Evolutionary conservation across 2,113 vertebrate genomes (phyloP).

Genomic region (Muscicapa adusta): DNA sequence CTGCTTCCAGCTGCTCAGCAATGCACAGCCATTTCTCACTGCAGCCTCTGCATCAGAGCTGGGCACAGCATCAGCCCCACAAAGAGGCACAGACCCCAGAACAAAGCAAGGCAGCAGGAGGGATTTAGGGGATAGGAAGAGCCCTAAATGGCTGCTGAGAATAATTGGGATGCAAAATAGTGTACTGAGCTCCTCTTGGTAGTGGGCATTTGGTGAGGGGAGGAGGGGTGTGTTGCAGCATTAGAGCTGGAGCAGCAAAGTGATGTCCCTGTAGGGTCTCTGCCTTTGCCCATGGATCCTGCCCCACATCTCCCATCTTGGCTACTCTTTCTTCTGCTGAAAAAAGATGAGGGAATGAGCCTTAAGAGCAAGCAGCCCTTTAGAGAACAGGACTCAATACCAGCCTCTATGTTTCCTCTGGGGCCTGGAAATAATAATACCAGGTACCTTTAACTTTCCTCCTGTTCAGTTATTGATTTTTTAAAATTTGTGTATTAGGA

Average conservation of each 20-base stretch:
- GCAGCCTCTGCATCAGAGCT: neutral
- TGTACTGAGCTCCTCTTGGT: neutral
- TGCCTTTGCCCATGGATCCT: fast-evolving
- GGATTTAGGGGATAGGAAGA: neutral
- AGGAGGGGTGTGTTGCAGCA: neutral
- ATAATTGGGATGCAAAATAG: fast-evolving
- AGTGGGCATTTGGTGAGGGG: neutral
- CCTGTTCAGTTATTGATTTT: neutral
- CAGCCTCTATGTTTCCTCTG: neutral
- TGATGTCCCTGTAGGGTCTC: too few species aligned
- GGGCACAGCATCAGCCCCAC: neutral
- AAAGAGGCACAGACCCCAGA: neutral
- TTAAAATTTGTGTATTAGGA: neutral
- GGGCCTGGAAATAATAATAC: neutral
- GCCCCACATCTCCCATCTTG: neutral
- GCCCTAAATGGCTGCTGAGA: neutral
- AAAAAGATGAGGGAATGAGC: neutral
- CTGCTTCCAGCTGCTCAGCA: neutral
- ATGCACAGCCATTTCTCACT: neutral
- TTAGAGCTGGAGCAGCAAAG: too few species aligned
- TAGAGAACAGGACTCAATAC: neutral
- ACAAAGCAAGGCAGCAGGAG: neutral
- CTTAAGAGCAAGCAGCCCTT: neutral
- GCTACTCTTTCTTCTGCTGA: neutral
- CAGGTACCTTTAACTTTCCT: neutral